phyloP scores from a whole-genome alignment of 2,113 vertebrate species.

The Carassius gibelio region DNA sequence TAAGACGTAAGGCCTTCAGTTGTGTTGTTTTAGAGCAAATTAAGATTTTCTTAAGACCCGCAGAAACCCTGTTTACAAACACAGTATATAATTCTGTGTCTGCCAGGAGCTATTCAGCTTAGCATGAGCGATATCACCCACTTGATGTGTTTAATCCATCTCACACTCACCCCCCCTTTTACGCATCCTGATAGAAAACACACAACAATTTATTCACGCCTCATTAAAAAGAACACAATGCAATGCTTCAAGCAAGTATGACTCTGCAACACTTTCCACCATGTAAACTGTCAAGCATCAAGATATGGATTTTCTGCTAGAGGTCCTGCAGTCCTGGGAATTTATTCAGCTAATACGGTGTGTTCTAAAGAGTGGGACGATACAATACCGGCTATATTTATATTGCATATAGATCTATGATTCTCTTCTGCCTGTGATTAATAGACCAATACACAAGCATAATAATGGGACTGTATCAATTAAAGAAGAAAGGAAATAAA shows the following conservation, averaged over 20 bases:
- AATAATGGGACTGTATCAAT: neutral
- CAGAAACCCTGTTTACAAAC: neutral
- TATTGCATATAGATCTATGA: constrained; percentile 49
- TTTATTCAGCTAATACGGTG: constrained; percentile 61
- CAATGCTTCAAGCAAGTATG: neutral
- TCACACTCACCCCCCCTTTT: neutral
- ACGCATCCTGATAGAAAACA: neutral
- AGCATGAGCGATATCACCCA: neutral
- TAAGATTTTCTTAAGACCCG: neutral
- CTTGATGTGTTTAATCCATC: neutral
- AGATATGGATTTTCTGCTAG: constrained; percentile 44
- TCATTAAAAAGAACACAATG: constrained; percentile 28
- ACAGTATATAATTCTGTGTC: neutral
- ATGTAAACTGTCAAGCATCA: constrained; percentile 10
- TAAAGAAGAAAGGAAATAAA: neutral
- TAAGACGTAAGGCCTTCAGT: neutral
- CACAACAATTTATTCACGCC: constrained; percentile 2
- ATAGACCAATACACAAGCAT: constrained; percentile 46
- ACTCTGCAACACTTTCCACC: constrained; percentile 14
- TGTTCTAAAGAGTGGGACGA: constrained; percentile 55
- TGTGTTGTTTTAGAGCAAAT: neutral
- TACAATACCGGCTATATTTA: constrained; percentile 55
- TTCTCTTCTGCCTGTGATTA: constrained; percentile 51
- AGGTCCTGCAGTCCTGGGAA: constrained; percentile 48
- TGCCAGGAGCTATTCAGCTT: neutral